Evolutionary conservation across 2,797 vertebrate genomes (phyloP), one percentile per base, ranked within the genome.

Genomic region (Chloroceryle amazona): DNA sequence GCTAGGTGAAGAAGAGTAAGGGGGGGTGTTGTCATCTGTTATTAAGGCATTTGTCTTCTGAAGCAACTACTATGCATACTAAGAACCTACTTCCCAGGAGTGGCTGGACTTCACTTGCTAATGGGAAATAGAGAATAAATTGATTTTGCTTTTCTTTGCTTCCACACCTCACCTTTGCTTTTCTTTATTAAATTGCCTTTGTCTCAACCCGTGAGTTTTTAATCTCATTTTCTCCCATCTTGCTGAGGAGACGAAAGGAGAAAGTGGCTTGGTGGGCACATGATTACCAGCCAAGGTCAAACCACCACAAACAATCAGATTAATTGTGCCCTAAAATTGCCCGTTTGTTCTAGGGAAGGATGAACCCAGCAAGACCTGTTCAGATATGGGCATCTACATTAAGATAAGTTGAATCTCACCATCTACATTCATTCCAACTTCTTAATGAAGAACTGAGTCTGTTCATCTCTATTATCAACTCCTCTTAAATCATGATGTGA

Each of bases 31-130:
- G 9, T n/a, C 6, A 10, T 65, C 58, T 1, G 0, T 51, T 79
- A 35, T 67, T 54, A 60, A 65, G 23, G 19, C 14, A 33, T 37
- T 72, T 86, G 15, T 66, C 41, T 76, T 66, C 35, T 1, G 2
- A 76, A 44, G 28, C 9, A 65, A 28, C 9, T 0, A 1, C 13
- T 28, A 47, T 1, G 1, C 2, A 1, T 47, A 62, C 18, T 8
- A 49, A 49, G 22, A 5, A 3, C n/a, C 11, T 65, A 2, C 31
- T 54, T 70, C 44, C 51, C 17, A 42, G 31, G 28, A 49, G 23
- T 49, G 14, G 5, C 5, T 21, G 5, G 6, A 39, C 12, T 10
- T 66, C 1, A 0, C 22, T 33, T 49, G 28, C 12, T 71, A 9
- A 33, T 5, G 9, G 11, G 23, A 89, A 72, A 47, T 26, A 41